Conservation (phyloP, 2,113 vertebrate species). For the Accipiter virgatus region DNA sequence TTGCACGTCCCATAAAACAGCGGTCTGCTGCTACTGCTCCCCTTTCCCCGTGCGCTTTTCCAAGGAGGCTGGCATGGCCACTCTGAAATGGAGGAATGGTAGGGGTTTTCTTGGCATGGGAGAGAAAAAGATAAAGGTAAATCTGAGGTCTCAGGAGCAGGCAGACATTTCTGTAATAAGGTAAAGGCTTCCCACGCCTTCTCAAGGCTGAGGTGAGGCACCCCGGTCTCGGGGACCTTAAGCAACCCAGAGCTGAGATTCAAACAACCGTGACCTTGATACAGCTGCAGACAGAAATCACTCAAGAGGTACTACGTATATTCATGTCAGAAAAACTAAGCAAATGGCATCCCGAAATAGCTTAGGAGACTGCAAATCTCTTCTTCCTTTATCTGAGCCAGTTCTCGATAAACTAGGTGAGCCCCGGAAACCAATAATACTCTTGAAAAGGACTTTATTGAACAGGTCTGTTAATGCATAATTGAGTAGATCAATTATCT, state of each 20-base stretch:
- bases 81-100: background rate
- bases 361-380: background rate
- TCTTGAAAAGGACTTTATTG: background rate
- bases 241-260: background rate
- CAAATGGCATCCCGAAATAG: background rate
- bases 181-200: background rate
- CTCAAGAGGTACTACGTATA: rapidly evolving
- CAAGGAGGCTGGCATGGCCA: background rate
- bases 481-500: background rate
- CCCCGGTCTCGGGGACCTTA: background rate
- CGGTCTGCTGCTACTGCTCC: background rate
- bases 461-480: background rate
- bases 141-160: background rate
- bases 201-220: background rate
- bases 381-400: background rate
- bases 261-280: background rate
- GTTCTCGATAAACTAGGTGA: background rate
- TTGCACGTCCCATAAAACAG: background rate
- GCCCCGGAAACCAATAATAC: background rate
- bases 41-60: background rate
- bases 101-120: background rate
- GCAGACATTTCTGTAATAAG: background rate
- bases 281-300: background rate
- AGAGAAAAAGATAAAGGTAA: background rate
- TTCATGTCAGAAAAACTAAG: background rate